Conservation (phyloP, 2,888 invertebrate genomes). For the Athrips mouffetella region DNA sequence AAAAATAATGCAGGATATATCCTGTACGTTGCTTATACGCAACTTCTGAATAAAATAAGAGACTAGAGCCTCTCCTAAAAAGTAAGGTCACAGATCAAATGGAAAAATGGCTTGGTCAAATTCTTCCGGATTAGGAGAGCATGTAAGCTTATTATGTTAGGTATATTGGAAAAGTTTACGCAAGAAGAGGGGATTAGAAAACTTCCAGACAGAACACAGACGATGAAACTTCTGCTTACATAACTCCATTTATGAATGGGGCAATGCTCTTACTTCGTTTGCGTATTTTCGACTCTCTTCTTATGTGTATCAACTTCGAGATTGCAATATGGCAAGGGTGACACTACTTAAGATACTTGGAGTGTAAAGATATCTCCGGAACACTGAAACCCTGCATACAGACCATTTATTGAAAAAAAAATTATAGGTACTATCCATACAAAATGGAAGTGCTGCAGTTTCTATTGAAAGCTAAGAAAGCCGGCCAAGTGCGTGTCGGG, state of each 20-base stretch:
- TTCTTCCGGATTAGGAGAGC: conserved; percentile 47
- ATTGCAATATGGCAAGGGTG: background rate
- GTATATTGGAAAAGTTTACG: conserved; percentile 64
- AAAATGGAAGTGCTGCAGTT: no score
- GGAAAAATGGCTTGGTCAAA: conserved; percentile 28
- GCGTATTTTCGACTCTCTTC: background rate
- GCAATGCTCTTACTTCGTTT: background rate
- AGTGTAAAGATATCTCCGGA: no score
- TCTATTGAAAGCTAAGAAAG: no score
- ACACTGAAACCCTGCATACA: no score
- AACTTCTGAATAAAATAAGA: conserved; percentile 25
- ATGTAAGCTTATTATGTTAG: conserved; percentile 58
- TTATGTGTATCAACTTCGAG: background rate
- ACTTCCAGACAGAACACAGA: conserved; percentile 48
- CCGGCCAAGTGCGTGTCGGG: no score
- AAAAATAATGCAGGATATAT: no score
- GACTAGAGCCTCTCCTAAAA: conserved; percentile 8
- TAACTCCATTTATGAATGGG: background rate
- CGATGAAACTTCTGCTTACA: conserved; percentile 25
- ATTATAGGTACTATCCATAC: no score
- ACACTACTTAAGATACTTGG: no score
- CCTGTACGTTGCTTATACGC: conserved; percentile 27
- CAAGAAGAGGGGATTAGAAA: conserved; percentile 64
- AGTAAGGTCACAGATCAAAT: conserved; percentile 17
- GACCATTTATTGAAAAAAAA: no score